phyloP scores from a whole-genome alignment of 2,888 invertebrate genomes.

The Tribolium freemani region DNA sequence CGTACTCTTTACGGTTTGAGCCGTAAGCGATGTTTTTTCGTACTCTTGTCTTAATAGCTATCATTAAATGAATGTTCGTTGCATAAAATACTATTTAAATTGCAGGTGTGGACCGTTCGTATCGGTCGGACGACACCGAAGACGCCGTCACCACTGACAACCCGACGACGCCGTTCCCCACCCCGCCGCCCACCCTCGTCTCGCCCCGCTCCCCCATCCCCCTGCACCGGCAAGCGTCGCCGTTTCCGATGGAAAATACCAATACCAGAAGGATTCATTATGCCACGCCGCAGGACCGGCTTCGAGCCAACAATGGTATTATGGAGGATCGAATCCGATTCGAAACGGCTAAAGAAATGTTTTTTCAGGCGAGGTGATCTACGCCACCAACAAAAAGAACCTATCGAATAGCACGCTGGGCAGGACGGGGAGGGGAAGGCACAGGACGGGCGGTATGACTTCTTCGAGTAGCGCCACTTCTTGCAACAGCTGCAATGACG shows the following conservation, averaged over 20 bases:
- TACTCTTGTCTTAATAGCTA: too few relatives aligned
- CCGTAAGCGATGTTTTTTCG: too few relatives aligned
- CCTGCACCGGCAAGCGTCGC: slow-evolving; percentile 77
- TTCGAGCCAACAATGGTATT: slow-evolving; percentile 67
- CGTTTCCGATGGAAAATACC: slow-evolving; percentile 79
- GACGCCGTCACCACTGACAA: slow-evolving; percentile 72
- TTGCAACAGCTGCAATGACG: slow-evolving; percentile 66
- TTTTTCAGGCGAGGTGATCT: slow-evolving; percentile 64
- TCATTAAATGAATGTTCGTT: too few relatives aligned
- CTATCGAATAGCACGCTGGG: slow-evolving; percentile 64
- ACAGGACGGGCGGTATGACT: slow-evolving; percentile 71
- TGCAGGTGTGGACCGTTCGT: slow-evolving; percentile 78
- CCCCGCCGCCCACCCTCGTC: slow-evolving; percentile 70
- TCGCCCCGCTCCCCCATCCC: slow-evolving; percentile 73
- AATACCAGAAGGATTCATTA: slow-evolving; percentile 73
- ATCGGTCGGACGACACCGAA: slow-evolving; percentile 81
- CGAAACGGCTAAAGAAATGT: slow-evolving; percentile 1
- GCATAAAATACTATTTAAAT: background rate
- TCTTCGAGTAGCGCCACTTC: slow-evolving; percentile 73
- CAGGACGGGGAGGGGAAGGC: slow-evolving; percentile 65
- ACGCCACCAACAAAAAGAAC: slow-evolving; percentile 64
- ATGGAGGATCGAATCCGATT: slow-evolving; percentile 5
- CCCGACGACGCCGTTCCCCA: slow-evolving; percentile 71
- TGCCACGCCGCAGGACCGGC: slow-evolving; percentile 67
- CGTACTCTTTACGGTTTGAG: too few relatives aligned